A percentile compares a stretch with the other conserved stretches of the same genome.
Conservation (phyloP, 2,888 invertebrate genomes). For the Odontothrips loti region DNA sequence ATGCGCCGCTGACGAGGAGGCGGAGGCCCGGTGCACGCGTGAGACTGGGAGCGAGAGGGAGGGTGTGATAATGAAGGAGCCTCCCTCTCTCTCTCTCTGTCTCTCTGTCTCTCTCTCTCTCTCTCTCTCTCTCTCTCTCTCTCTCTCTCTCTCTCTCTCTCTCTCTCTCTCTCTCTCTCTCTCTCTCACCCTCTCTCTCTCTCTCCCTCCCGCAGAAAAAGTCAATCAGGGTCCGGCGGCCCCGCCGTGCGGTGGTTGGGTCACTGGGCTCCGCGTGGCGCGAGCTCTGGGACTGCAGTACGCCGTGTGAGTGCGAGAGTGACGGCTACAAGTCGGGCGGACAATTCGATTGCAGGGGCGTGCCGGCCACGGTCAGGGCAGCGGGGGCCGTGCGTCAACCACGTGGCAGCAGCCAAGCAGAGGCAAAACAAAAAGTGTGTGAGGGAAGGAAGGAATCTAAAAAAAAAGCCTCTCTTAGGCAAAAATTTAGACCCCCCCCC, state of each 20-base stretch:
- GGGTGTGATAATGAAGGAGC: no score
- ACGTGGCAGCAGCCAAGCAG: no score
- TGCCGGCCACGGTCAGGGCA: background rate
- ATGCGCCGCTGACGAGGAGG: slow-evolving; percentile 14
- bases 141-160: background rate
- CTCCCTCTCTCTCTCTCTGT: no score
- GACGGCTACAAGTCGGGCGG: background rate
- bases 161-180: no score
- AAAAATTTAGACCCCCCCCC: no score
- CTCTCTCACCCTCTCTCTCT: no score
- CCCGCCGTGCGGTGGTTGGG: background rate
- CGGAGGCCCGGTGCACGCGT: background rate
- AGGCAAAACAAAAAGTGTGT: no score
- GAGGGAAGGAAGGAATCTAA: no score
- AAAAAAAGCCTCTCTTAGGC: no score
- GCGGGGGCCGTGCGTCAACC: no score
- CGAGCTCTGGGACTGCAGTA: background rate
- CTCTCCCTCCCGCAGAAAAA: background rate
- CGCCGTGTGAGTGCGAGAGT: no score
- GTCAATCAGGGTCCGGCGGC: slow-evolving; percentile 10
- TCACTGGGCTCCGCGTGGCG: background rate
- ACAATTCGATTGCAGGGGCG: background rate
- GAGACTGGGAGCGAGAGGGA: no score
- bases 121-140: background rate
- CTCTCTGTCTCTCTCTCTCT: background rate